Base-by-base conservation (phyloP, 2,113 vertebrate genomes). In the Mesocricetus auratus region DNA sequence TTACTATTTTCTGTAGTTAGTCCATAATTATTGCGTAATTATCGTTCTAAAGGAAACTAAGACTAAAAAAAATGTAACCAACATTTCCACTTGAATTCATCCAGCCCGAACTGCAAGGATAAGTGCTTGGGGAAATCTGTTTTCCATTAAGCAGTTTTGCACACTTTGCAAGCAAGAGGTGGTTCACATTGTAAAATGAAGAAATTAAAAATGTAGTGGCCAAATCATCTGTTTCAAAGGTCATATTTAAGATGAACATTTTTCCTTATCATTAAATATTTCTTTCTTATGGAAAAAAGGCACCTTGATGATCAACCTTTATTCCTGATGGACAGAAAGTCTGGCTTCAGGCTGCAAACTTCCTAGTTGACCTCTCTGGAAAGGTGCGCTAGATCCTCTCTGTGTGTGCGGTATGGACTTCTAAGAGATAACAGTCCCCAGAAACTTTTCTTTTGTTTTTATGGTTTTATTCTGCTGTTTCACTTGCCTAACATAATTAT, bases 121-220 rank as follows among this genome's bases (percentile, higher is more conserved):
- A 56, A 83, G 82, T 95, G 60, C 50, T 26, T 74, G 56, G 53
- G 66, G 58, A 87, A 94, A 58, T 82, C 7, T 58, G 50, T 66
- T 97, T 95, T 79, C 9, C 47, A 7, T 97, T 96, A 91, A 68
- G 19, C 81, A 93, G 75, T 95, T 86, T 92, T 22, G 69, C 62
- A n/a, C 56, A 88, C 79, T 62, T 94, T 85, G 89, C 91, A 97
- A 74, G 86, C 75, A 95, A 97, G 86, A 95, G 53, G 85, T 74
- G 83, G 58, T 85, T 91, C 96, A 96, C 60, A 89, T 50, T 95
- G 94, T 96, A 98, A 97, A 53, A 91, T 64, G 47, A 94, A 94
- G 56, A 94, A 75, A 53, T 73, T 73, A 93, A 89, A 94, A 78
- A 12, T 31, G 66, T 87, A 91, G 91, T 97, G 97, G 92, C 85